Evolutionary conservation across 2,888 invertebrate species (phyloP).

Genomic region (Torymus texanus): DNA sequence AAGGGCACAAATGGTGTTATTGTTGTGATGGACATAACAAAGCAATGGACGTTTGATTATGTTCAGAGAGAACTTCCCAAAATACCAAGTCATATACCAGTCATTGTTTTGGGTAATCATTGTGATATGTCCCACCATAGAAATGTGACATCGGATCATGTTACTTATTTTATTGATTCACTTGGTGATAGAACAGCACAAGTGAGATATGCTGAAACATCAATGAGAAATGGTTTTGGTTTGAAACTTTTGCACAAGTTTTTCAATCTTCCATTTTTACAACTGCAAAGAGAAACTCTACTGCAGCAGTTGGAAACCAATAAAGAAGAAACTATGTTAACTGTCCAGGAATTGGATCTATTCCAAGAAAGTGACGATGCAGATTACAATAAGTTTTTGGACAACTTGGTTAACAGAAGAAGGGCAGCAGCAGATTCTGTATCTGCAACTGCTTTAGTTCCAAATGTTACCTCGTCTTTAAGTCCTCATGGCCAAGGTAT

Average conservation of each 20-base stretch:
- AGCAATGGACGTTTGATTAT: slow-evolving; percentile 97
- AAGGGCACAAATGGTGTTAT: slow-evolving; percentile 97
- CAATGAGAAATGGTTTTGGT: slow-evolving; percentile 97
- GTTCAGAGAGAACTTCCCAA: slow-evolving; percentile 90
- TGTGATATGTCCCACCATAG: slow-evolving; percentile 98
- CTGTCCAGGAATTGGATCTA: slow-evolving; percentile 84
- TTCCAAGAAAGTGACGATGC: slow-evolving; percentile 87
- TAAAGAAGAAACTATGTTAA: slow-evolving; percentile 86
- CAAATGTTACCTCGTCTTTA: slow-evolving; percentile 67
- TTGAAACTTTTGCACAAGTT: slow-evolving; percentile 94
- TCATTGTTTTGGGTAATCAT: slow-evolving; percentile 94
- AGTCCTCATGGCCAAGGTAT: slow-evolving; percentile 63
- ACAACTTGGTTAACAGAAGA: slow-evolving; percentile 84
- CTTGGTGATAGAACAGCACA: slow-evolving; percentile 78
- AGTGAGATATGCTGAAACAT: slow-evolving; percentile 91
- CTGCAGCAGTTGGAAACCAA: slow-evolving; percentile 90
- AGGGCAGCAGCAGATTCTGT: slow-evolving; percentile 83
- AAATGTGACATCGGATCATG: slow-evolving; percentile 85
- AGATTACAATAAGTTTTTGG: slow-evolving; percentile 85
- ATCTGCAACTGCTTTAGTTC: slow-evolving; percentile 76
- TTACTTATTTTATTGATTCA: slow-evolving; percentile 82
- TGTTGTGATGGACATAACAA: slow-evolving; percentile 95
- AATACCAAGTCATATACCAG: slow-evolving; percentile 87
- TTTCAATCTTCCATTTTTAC: slow-evolving; percentile 94
- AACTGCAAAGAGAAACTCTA: slow-evolving; percentile 90